These are phyloP conservation scores for Drosophila neonasuta DNA, from an alignment of 2,888 invertebrate species.

Conservation along the genomic window DNA sequence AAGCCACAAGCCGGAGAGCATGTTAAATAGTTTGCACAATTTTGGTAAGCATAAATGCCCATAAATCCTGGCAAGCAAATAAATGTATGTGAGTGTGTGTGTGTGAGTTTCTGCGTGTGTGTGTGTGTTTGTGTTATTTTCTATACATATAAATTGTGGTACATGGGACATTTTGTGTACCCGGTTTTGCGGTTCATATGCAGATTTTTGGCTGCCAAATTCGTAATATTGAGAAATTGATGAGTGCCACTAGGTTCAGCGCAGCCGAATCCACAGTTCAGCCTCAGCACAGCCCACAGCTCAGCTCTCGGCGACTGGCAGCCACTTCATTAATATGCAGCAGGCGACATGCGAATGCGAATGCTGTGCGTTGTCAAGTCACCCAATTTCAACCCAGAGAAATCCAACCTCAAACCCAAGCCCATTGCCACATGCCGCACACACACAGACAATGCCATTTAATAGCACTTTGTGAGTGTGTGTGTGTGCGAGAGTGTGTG, in stretches of 20 bases:
- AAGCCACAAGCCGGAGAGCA: constrained; percentile 42
- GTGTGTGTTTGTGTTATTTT: constrained; percentile 12
- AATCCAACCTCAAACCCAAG: constrained; percentile 5
- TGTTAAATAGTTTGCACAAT: constrained; percentile 58
- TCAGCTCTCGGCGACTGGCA: constrained; percentile 31
- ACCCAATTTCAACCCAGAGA: constrained; percentile 24
- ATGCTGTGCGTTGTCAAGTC: constrained; percentile 49
- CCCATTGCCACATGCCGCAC: constrained; percentile 12
- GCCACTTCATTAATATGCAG: constrained; percentile 73
- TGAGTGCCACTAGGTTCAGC: constrained; percentile 41
- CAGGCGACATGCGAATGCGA: constrained; percentile 62
- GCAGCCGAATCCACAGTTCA: background rate
- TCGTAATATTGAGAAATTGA: constrained; percentile 74
- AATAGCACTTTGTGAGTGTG: constrained; percentile 16
- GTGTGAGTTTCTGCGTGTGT: background rate
- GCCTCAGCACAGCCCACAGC: background rate
- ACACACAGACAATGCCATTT: constrained; percentile 35
- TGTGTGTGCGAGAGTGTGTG: constrained; percentile 3
- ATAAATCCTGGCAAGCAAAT: constrained; percentile 18
- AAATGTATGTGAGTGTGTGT: constrained; percentile 11
- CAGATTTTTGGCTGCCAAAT: constrained; percentile 60
- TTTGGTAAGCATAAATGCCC: constrained; percentile 60
- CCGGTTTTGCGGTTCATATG: constrained; percentile 52
- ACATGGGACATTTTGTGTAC: constrained; percentile 14
- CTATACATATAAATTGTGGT: constrained; percentile 10